Evolutionary conservation across 2,797 vertebrate species (phyloP).

Genomic region (Psittacula echo): DNA sequence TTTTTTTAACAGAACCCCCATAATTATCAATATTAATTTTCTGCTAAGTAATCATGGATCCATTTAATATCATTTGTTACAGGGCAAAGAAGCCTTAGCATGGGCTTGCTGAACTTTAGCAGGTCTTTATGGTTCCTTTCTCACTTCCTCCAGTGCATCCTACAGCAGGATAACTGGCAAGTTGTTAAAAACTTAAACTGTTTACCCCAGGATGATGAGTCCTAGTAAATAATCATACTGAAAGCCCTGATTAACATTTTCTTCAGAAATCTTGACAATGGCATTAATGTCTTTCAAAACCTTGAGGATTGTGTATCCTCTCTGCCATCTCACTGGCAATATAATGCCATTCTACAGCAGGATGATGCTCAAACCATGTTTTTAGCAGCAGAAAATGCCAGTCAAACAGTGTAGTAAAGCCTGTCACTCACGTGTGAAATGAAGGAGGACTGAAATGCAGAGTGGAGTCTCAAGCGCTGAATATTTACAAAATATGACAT

Average conservation of each 20-base stretch:
- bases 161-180: neutral
- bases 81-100: neutral
- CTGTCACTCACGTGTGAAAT: accelerated
- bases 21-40: neutral
- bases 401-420: neutral
- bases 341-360: neutral
- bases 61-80: neutral
- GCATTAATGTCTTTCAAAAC: neutral
- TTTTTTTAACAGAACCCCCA: neutral
- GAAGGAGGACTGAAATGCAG: neutral
- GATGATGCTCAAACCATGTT: neutral
- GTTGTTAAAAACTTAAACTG: neutral
- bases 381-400: neutral
- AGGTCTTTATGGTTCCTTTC: neutral
- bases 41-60: neutral
- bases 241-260: neutral
- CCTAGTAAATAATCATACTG: neutral
- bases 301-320: accelerated
- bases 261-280: neutral
- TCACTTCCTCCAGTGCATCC: neutral
- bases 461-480: neutral
- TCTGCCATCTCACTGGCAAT: neutral
- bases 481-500: neutral
- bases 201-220: neutral
- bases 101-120: neutral